Evolutionary conservation across 1,140 invertebrate genomes (phyloP), one percentile per base, ranked within the genome.

Genomic region (Neodiprion pinetum): DNA sequence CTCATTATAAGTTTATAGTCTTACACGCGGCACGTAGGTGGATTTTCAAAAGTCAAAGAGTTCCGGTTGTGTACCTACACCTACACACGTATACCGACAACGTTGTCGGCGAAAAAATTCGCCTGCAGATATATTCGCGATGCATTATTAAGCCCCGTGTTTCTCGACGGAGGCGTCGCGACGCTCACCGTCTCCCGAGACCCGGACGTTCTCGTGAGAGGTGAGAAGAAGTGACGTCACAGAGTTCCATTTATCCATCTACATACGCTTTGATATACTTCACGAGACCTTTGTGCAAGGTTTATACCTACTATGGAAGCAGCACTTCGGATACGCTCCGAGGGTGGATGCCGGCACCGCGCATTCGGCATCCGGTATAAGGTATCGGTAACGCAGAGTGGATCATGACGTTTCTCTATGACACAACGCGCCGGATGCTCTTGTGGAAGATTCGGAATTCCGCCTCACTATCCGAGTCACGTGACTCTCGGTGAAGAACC

Each of bases 191-290:
- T 85, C 83, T 83, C 83, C 73, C 74, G 83, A 84, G 83, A 85
- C 79, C 76, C 65, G 70, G 28, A 61, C 72, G 77, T 75, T 75
- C 75, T 40, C n/a, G 53, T 12, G 53, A 61, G 53, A 80, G 80
- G 81, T 80, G 77, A 76, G 78, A 74, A 76, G 78, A 74, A 77
- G 74, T 77, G 73, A 82, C 82, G 82, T 84, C 83, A 80, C 79
- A 80, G 79, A 75, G 81, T 83, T 83, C 83, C 83, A 83, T 85
- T 83, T 85, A 85, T 84, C 82, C 75, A 84, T 84, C 82, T 84
- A 79, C 82, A 83, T 84, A 83, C 78, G 77, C 80, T 84, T 82
- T 80, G 78, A 82, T 17, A 71, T 61, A 12, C 23, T 17, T 49
- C 23, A 3, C 70, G 48, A 50, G 70, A 71, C 23, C 70, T 74